phyloP scores from a whole-genome alignment of 2,888 invertebrate genomes.

The Entomobrya multifasciata region DNA sequence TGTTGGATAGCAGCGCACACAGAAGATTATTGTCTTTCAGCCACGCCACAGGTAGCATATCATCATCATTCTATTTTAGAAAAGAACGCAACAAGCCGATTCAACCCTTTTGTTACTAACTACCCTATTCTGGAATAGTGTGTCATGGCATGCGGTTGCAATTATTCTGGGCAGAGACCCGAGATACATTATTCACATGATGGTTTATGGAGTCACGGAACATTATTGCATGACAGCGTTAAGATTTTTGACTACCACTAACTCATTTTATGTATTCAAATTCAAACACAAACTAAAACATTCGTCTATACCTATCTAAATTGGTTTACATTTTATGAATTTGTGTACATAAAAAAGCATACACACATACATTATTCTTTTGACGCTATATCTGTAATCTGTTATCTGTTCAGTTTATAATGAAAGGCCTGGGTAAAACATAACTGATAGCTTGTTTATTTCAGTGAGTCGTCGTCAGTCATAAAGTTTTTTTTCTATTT shows the following conservation, averaged over 20 bases:
- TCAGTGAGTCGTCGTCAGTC: background rate
- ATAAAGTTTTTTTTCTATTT: constrained; percentile 29
- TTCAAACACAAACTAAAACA: constrained; percentile 27
- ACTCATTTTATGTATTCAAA: constrained; percentile 15
- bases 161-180: too few relatives aligned
- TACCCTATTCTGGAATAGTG: background rate
- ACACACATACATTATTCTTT: too few relatives aligned
- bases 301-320: too few relatives aligned
- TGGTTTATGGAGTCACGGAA: constrained; percentile 53
- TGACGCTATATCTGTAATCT: too few relatives aligned
- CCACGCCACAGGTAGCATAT: constrained; percentile 35
- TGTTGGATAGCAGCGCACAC: background rate
- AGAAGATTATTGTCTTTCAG: constrained; percentile 37
- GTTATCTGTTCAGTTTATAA: background rate
- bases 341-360: too few relatives aligned
- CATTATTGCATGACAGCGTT: constrained; percentile 48
- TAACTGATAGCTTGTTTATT: too few relatives aligned
- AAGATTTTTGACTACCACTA: constrained; percentile 15
- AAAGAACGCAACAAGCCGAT: background rate
- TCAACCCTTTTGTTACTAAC: constrained; percentile 21
- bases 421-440: too few relatives aligned
- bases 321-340: constrained; percentile 29
- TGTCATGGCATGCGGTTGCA: constrained; percentile 48
- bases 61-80: constrained; percentile 1
- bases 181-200: too few relatives aligned